Evolutionary conservation across 2,113 vertebrate genomes (phyloP), one percentile per base, ranked within the genome.

Genomic region (Thymallus thymallus): DNA sequence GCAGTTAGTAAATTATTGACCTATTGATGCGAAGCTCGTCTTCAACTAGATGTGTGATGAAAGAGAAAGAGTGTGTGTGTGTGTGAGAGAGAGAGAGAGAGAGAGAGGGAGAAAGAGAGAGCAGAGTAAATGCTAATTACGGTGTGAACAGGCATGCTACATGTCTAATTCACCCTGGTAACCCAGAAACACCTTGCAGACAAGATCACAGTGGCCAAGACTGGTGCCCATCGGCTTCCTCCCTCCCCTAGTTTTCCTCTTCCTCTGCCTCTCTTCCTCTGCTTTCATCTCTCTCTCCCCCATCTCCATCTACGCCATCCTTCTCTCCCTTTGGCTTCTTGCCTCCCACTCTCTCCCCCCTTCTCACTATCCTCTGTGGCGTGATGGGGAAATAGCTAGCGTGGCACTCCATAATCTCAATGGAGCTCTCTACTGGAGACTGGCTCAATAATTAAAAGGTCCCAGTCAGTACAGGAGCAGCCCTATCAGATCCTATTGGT

Each of bases 391-490:
- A 51, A 13, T 16, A 16, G 75, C 75, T 32, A 66, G 60, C 67
- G n/a, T 2, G 30, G 24, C 30, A 7, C 65, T 81, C 58, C 69
- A 77, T 79, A 71, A 66, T n/a, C n/a, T n/a, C n/a, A n/a, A n/a
- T n/a, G n/a, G n/a, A n/a, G n/a, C n/a, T n/a, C n/a, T 14, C 79
- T 48, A 10, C 63, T 67, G 80, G 74, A 82, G 68, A 45, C 2
- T 24, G 41, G 60, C 74, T 84, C 75, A 80, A 80, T 82, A 79
- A 84, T 81, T 77, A 81, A 79, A 81, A 79, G 65, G n/a, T n/a
- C 68, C 46, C 66, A 71, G 74, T 41, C 65, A 71, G 76, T 41
- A 20, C 73, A 48, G 71, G 61, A 72, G 41, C 60, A n/a, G 68
- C 58, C 69, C 30, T 68, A 71, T 67, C 26, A 20, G n/a, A 30